phyloP scores from a whole-genome alignment of 2,888 invertebrate genomes.

The Tipula lateralis region DNA sequence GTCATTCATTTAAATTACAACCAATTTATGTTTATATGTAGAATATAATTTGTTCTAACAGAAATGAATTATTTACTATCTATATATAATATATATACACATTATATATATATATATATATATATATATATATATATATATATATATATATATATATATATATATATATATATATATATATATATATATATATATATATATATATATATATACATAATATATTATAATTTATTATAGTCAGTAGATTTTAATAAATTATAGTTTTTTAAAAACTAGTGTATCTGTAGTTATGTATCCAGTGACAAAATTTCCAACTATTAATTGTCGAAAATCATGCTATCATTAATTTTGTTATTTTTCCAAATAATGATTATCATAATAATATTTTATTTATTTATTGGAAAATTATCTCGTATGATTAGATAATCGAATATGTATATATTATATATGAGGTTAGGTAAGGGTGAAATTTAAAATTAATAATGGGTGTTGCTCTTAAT shows the following conservation, averaged over 20 bases:
- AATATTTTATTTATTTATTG: background rate
- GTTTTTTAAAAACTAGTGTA: background rate
- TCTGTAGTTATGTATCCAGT: background rate
- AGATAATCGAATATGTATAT: background rate
- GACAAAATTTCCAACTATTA: background rate
- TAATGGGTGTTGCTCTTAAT: background rate
- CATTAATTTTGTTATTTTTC: background rate
- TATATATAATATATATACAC: too few species aligned
- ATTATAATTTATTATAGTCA: background rate
- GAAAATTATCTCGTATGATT: background rate
- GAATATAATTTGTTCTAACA: background rate
- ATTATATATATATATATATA: too few species aligned
- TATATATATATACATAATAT: background rate
- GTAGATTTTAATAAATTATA: slow-evolving; percentile 1
- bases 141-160: too few species aligned
- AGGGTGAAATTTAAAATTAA: background rate
- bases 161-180: too few species aligned
- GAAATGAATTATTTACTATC: background rate
- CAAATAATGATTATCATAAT: background rate
- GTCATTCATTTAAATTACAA: slow-evolving; percentile 19
- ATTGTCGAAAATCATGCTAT: background rate
- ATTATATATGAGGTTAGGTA: background rate
- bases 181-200: too few species aligned
- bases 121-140: too few species aligned
- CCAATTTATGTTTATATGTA: background rate